Evolutionary conservation across 2,113 vertebrate species (phyloP).

Genomic region (Tiliqua scincoides): DNA sequence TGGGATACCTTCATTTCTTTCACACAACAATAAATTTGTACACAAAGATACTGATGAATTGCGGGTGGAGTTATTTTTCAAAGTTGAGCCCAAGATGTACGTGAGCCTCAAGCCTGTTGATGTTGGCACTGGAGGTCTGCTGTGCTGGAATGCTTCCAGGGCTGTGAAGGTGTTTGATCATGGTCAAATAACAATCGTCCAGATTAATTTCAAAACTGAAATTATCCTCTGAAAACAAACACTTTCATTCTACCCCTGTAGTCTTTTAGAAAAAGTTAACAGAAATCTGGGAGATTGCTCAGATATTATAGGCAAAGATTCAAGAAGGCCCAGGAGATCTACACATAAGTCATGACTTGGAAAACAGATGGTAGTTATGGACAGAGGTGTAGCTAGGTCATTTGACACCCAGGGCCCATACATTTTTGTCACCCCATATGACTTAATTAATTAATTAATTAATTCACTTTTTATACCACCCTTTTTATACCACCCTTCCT

Average conservation of each 20-base stretch:
- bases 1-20: not conserved
- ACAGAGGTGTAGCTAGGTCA: no score
- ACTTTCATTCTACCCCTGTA: not conserved
- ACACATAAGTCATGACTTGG: not conserved
- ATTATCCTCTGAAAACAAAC: not conserved
- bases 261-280: no score
- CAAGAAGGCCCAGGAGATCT: not conserved
- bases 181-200: not conserved
- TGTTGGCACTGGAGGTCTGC: not conserved
- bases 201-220: conserved; percentile 1
- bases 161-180: not conserved
- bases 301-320: rapidly evolving
- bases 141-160: not conserved
- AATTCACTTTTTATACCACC: no score
- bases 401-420: no score
- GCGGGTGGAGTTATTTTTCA: not conserved
- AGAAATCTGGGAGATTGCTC: not conserved
- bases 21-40: not conserved
- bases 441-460: no score
- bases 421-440: no score
- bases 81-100: not conserved
- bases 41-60: not conserved
- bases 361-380: no score
- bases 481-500: no score
- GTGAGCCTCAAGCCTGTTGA: not conserved